Conservation (phyloP, 2,888 invertebrate genomes). For the Melolontha melolontha region DNA sequence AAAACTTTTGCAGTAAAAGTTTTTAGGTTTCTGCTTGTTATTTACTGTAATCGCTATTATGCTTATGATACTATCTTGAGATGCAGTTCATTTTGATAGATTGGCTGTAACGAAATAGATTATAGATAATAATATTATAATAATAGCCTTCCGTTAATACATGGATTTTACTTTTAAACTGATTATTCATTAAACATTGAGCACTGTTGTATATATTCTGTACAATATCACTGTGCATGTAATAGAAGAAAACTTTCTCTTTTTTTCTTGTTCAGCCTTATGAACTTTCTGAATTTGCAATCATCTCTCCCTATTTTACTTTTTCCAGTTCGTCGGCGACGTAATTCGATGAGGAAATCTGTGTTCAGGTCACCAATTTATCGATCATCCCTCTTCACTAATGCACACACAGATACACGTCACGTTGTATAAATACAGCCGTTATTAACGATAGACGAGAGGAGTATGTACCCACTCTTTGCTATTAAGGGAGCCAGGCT, state of each 20-base stretch:
- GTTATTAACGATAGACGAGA: background rate
- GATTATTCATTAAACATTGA: no score
- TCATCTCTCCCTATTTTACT: conserved; percentile 42
- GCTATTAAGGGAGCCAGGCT: background rate
- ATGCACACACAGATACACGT: background rate
- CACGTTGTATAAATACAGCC: conserved; percentile 5
- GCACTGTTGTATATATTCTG: no score
- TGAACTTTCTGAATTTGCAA: conserved; percentile 40
- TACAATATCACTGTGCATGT: background rate
- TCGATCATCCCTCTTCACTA: conserved; percentile 29
- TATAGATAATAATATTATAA: no score
- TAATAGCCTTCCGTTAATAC: no score
- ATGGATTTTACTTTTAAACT: no score
- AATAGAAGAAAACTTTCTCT: conserved; percentile 33
- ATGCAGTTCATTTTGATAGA: no score
- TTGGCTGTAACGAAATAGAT: no score
- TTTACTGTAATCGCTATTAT: no score
- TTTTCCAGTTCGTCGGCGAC: conserved; percentile 41
- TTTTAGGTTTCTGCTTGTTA: no score
- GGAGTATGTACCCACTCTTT: background rate
- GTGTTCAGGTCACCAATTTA: conserved; percentile 45
- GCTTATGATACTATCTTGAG: no score
- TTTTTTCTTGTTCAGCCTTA: conserved; percentile 16
- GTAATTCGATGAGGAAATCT: conserved; percentile 44
- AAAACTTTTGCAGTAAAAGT: no score